A percentile compares a stretch with the other conserved stretches of the same genome.
Conservation (phyloP, 2,797 vertebrate species). For the Dicrostonyx torquatus region DNA sequence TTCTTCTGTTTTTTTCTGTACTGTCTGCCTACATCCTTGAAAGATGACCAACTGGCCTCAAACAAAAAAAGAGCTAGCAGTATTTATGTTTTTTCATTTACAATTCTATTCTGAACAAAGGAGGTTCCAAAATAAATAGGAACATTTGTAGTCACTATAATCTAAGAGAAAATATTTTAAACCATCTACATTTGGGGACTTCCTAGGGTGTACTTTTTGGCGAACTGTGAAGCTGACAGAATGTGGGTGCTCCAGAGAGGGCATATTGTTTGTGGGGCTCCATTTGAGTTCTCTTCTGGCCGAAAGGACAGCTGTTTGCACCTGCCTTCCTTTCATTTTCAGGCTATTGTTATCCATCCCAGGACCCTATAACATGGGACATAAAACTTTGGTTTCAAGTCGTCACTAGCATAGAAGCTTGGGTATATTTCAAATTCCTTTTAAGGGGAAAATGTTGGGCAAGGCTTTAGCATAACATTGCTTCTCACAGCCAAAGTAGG, state of each 20-base stretch:
- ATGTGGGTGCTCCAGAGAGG: not conserved
- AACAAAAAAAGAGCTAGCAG: not conserved
- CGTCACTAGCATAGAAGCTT: conserved; percentile 57
- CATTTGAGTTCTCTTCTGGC: conserved; percentile 29
- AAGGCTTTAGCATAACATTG: not conserved
- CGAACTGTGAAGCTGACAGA: not conserved
- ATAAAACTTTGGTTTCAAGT: conserved; percentile 70
- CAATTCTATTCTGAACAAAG: conserved; percentile 32
- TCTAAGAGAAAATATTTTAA: conserved; percentile 43
- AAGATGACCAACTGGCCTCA: conserved; percentile 17
- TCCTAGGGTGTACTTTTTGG: not conserved
- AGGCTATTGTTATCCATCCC: conserved; percentile 68
- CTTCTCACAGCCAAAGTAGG: conserved; percentile 20
- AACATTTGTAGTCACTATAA: conserved; percentile 1
- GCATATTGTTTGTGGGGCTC: not conserved
- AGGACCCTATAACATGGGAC: conserved; percentile 60
- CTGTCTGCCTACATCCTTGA: not conserved
- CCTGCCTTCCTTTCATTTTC: conserved; percentile 61
- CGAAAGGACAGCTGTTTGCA: conserved; percentile 72
- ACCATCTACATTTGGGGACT: not conserved
- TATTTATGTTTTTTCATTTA: conserved; percentile 55
- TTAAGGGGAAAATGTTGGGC: not conserved
- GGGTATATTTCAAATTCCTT: conserved; percentile 68
- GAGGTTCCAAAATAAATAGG: not conserved
- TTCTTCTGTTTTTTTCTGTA: not conserved